Base-by-base conservation (phyloP, 2,888 invertebrate genomes). In the Spodoptera littoralis region DNA sequence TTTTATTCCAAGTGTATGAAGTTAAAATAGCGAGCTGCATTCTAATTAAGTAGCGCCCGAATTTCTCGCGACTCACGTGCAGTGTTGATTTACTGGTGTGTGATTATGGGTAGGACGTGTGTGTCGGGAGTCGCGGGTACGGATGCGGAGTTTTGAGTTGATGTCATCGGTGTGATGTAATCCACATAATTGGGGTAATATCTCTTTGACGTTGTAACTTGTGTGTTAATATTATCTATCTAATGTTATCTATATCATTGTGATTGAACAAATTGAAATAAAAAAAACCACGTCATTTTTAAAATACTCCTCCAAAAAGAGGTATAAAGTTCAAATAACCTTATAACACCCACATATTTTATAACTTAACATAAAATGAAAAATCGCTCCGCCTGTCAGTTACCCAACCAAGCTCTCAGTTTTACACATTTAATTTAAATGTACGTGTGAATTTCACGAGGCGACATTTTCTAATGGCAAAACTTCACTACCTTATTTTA, bases 21-120 rank as follows among this genome's bases (percentile, higher is more conserved):
- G 73, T 59, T 70, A 64, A 73, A 71, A 75, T 66, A 62, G 60
- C 58, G 55, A 56, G 61, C 63, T 76, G 76, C 66, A 76, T 76
- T 73, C 66, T 66, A 74, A 74, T 74, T 76, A 76, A 71, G 72
- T 63, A 60, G 52, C 46, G 72, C 52, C 60, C 53, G 66, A 74
- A 76, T 66, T 74, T 71, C 72, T 63, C 65, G 43, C 62, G 51
- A 52, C 62, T 70, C 62, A 50, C 50, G 60, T 63, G 76, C 73
- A 66, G 55, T 71, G 73, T 74, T 74, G 72, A 76, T 63, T 76
- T 66, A 76, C 66, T 45, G 62, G 50, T 56, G 60, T 71, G 60
- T 76, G 60, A 74, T 58, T 66, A 75, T 1, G 63, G 71, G 30
- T 12, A 6, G 13, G 47, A 45, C 5, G 46, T 58, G 18, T 3